Base-by-base conservation (phyloP, 2,797 vertebrate genomes). In the Trachops cirrhosus region DNA sequence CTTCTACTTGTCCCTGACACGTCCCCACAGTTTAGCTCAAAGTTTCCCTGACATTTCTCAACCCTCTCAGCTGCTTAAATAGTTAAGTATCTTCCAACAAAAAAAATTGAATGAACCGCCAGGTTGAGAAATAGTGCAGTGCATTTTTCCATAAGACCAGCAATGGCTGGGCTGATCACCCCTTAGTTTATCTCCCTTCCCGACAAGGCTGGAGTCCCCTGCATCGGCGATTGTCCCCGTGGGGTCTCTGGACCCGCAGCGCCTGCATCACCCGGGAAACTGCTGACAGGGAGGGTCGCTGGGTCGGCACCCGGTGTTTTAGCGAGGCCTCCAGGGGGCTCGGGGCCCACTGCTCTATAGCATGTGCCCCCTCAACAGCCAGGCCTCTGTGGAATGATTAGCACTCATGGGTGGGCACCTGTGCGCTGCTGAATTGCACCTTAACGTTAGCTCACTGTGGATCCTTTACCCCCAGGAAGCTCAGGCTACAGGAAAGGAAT, bases 11-110 rank as follows among this genome's bases (percentile, higher is more conserved):
- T 41, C 29, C 68, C 88, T 67, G 48, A 34, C 62, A 88, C 75
- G 11, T 29, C 34, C 12, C 59, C 39, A 86, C 5, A 22, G 19
- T 86, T 71, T 50, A 78, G 32, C 68, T 46, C 68, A 46, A 96
- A 82, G 64, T 94, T 78, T 86, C 91, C 90, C 71, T 64, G 79
- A 91, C 6, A 67, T 46, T 96, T 87, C n/a, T 46, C 24, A 93
- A 29, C 11, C 3, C 12, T 93, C 46, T 54, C n/a, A 32, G 26
- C 3, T 64, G 39, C 26, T 77, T 84, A 89, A 86, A 67, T 44
- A 62, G 16, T 32, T 59, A 39, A n/a, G 39, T 19, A 52, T 41
- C 71, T 75, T 90, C 37, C 85, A 86, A 91, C 24, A 37, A 91
- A 93, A 91, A 93, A 93, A 74, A 11, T 34, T 29, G 41, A 73